Base-by-base conservation (phyloP, 2,797 vertebrate genomes). In the Mormyrus proboscirostris region DNA sequence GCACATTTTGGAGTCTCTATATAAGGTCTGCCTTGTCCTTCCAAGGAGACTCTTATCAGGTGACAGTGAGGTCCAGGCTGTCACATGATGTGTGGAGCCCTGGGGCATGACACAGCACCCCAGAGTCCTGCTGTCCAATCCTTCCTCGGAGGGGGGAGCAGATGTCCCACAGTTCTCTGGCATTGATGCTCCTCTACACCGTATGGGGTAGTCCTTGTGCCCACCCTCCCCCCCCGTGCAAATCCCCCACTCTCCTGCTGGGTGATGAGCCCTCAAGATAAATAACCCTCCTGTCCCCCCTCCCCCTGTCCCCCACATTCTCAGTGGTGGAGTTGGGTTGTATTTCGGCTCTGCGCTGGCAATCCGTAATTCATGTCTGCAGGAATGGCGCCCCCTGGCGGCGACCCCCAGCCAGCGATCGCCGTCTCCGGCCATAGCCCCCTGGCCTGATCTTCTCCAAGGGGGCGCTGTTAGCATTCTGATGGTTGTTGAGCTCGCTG, bases 361-460 rank as follows among this genome's bases (percentile, higher is more conserved):
- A 88, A 59, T 88, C 50, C 41, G 7, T 25, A 14, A 10, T 41
- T 49, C 57, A 88, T 69, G 87, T 88, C 87, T 65, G 57, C 57
- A 49, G 87, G 89, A 96, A 92, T n/a, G 93, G 92, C 89, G 91
- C 82, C 91, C 87, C 38, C 10, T 14, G 38, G n/a, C 3, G 87
- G n/a, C 82, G 91, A 62, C 62, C 93, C 8, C 90, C 92, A 12
- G 96, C 93, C 29, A 97, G 89, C 25, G 97, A 96, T 29, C 96
- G 94, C 90, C 98, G 96, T 90, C 97, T 94, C 76, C 98, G 96
- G 90, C 98, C 98, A n/a, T 99, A 99, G 92, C 98, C 98, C 33
- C 96, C 94, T 0, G 97, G 95, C 90, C 97, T 97, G 93, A 99
- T 96, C 93, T 98, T 99, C 89, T 86, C 94, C 1, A 91, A 2